Evolutionary conservation across 2,888 invertebrate genomes (phyloP).

Genomic region (Teinopalpus imperialis): DNA sequence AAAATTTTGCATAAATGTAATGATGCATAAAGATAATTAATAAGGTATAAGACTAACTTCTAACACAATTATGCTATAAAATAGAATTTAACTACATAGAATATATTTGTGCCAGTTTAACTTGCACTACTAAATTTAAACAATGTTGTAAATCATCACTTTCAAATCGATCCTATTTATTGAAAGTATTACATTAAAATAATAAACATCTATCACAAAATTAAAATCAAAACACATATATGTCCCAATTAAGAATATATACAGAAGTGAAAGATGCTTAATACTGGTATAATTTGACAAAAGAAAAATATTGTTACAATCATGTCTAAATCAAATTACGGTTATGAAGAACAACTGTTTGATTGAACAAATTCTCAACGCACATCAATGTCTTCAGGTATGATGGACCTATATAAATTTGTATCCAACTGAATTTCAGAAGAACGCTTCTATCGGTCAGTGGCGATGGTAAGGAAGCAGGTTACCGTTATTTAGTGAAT

Average conservation of each 20-base stretch:
- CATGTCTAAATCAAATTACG: not conserved
- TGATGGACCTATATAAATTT: constrained; percentile 3
- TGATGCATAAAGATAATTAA: not conserved
- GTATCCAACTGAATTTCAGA: constrained; percentile 5
- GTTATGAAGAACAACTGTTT: not conserved
- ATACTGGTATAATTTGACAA: constrained; percentile 22
- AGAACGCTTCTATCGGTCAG: constrained; percentile 17
- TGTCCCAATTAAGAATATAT: constrained; percentile 7
- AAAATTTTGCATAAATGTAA: too few species aligned
- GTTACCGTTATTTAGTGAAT: constrained; percentile 93
- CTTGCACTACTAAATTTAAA: constrained; percentile 6
- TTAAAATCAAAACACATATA: constrained; percentile 6
- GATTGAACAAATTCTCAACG: not conserved
- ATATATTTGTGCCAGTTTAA: constrained; percentile 22
- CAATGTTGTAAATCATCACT: not conserved
- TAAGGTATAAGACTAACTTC: too few species aligned
- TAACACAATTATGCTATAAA: too few species aligned
- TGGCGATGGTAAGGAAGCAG: constrained; percentile 31
- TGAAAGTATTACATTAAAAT: not conserved
- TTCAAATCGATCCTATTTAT: not conserved
- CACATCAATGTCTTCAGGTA: constrained; percentile 11
- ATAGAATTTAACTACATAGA: constrained; percentile 13
- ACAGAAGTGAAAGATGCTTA: constrained; percentile 5
- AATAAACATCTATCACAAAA: constrained; percentile 15
- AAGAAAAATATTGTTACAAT: not conserved